phyloP scores from a whole-genome alignment of 2,797 vertebrate genomes.

The Schizothorax lantsangensis region DNA sequence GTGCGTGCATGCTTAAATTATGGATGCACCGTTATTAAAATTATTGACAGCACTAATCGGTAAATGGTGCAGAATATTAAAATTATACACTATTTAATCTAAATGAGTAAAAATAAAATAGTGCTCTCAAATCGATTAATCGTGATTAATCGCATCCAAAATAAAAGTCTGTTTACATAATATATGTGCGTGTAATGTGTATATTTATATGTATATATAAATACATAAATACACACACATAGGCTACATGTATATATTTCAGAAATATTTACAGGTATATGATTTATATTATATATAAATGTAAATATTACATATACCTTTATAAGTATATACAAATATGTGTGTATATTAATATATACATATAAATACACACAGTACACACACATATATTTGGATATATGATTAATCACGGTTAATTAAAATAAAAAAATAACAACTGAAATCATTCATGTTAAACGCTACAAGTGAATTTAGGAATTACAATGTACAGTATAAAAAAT shows the following conservation, averaged over 20 bases:
- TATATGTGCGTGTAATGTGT: background rate
- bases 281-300: too few species aligned
- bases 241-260: too few species aligned
- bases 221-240: too few species aligned
- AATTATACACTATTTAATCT: background rate
- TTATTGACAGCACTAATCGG: background rate
- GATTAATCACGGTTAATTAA: too few species aligned
- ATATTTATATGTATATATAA: background rate
- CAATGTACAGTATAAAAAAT: background rate
- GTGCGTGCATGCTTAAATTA: background rate
- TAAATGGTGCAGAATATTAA: background rate
- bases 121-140: background rate
- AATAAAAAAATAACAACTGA: too few species aligned
- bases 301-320: too few species aligned
- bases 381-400: too few species aligned
- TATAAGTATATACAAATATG: too few species aligned
- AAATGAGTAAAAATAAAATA: background rate
- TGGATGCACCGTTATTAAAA: background rate
- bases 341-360: too few species aligned
- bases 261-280: too few species aligned
- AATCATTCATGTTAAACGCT: background rate
- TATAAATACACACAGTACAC: too few species aligned
- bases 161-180: too few species aligned
- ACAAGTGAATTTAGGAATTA: background rate
- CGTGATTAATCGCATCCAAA: background rate